A percentile compares a stretch with the other conserved stretches of the same genome.
phyloP scores from a whole-genome alignment of 92 coral and sea anemone species.

The Meandrina meandrites region DNA sequence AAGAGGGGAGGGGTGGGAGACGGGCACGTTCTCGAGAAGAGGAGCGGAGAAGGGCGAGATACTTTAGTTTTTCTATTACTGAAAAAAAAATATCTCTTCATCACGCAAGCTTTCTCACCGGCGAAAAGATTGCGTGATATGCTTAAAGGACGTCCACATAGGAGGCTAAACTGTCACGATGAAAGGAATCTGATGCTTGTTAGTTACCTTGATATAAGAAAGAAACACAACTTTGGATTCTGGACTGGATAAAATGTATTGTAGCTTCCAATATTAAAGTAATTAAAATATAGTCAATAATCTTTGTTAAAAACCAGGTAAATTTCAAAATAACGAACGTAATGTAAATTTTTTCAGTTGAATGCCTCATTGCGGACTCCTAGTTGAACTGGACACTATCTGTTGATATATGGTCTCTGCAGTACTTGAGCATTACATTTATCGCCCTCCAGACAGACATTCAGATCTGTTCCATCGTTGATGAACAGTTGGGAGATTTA shows the following conservation, averaged over 20 bases:
- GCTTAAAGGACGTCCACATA: too few species aligned
- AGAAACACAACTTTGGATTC: background rate
- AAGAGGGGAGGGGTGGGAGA: too few species aligned
- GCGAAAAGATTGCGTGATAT: too few species aligned
- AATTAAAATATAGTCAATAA: background rate
- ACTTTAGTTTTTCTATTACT: too few species aligned
- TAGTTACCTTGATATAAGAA: background rate
- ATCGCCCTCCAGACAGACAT: background rate
- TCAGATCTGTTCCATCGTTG: background rate
- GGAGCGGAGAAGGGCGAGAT: too few species aligned
- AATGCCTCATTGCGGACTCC: background rate
- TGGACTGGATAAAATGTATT: background rate
- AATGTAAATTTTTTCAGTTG: background rate
- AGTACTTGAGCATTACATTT: background rate
- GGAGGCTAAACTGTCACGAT: too few species aligned
- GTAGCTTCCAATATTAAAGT: background rate
- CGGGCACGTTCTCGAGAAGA: too few species aligned
- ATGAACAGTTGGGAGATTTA: background rate
- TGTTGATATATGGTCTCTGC: background rate
- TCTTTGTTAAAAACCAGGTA: background rate
- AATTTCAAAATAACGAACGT: background rate
- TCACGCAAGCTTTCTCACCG: too few species aligned
- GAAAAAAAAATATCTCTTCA: too few species aligned
- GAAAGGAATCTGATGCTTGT: too few species aligned
- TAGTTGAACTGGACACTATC: background rate